Percentiles rank a stretch among this genome's conserved stretches.
These are phyloP conservation scores for Peromyscus maniculatus DNA, from an alignment of 2,113 vertebrate species.

Conservation along the genomic window DNA sequence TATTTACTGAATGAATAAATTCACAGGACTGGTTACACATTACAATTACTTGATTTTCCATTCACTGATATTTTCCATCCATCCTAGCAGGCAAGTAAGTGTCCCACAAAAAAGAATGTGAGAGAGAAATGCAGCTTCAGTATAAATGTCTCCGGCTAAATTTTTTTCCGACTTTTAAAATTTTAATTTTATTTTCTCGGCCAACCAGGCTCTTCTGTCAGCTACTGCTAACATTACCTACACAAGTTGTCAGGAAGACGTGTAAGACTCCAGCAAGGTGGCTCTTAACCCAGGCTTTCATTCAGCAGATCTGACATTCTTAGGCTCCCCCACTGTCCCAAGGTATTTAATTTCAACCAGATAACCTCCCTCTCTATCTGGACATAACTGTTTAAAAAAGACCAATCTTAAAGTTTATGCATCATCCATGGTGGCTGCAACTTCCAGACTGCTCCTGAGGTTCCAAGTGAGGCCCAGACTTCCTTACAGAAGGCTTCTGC, in stretches of 20 bases:
- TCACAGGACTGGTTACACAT: background rate
- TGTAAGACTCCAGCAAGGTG: background rate
- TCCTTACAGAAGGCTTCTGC: background rate
- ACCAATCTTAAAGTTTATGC: background rate
- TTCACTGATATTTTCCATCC: background rate
- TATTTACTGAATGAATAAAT: constrained; percentile 7
- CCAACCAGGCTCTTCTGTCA: background rate
- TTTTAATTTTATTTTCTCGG: background rate
- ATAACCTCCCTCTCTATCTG: background rate
- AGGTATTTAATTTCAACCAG: background rate
- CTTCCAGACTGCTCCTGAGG: background rate
- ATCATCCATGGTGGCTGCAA: background rate
- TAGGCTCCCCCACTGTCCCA: background rate
- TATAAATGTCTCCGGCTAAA: background rate
- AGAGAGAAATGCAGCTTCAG: constrained; percentile 32
- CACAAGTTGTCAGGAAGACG: background rate
- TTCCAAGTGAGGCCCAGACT: background rate
- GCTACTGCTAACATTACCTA: background rate
- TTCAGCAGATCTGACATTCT: background rate
- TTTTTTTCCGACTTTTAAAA: constrained; percentile 34
- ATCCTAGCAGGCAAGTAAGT: background rate
- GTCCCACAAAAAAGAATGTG: background rate
- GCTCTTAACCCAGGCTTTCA: background rate
- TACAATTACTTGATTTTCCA: constrained; percentile 30
- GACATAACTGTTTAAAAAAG: background rate